These are phyloP conservation scores for Anguilla obscura DNA, from an alignment of 2,797 vertebrate species.

Conservation along the genomic window DNA sequence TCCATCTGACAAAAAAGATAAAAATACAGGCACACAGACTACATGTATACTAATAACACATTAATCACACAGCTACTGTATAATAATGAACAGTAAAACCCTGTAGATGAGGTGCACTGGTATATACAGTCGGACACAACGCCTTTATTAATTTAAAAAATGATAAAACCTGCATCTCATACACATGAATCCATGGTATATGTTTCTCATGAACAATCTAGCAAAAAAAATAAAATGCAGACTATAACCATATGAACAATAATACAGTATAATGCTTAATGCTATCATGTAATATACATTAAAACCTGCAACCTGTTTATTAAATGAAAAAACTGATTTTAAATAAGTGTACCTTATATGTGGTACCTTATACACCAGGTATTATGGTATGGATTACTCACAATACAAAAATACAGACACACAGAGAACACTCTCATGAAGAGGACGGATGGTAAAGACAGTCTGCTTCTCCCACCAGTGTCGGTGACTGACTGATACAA, in stretches of 20 bases:
- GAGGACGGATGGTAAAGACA: too few relatives aligned
- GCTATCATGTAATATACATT: background rate
- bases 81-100: background rate
- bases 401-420: too few relatives aligned
- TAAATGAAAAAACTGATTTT: too few relatives aligned
- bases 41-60: background rate
- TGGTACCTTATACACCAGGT: too few relatives aligned
- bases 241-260: background rate
- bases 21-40: background rate
- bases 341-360: too few relatives aligned
- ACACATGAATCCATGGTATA: too few relatives aligned
- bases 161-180: too few relatives aligned
- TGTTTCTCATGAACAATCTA: background rate
- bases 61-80: background rate
- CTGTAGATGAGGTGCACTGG: background rate
- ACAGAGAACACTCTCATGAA: too few relatives aligned
- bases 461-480: constrained; percentile 38
- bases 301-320: background rate
- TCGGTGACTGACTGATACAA: constrained; percentile 64
- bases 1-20: background rate
- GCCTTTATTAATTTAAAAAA: too few relatives aligned
- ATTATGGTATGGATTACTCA: background rate
- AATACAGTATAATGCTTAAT: background rate
- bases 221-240: background rate
- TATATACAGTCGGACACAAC: background rate